These are phyloP conservation scores for Acanthurus lineatus DNA, from an alignment of 2,797 vertebrate species.

Conservation along the genomic window DNA sequence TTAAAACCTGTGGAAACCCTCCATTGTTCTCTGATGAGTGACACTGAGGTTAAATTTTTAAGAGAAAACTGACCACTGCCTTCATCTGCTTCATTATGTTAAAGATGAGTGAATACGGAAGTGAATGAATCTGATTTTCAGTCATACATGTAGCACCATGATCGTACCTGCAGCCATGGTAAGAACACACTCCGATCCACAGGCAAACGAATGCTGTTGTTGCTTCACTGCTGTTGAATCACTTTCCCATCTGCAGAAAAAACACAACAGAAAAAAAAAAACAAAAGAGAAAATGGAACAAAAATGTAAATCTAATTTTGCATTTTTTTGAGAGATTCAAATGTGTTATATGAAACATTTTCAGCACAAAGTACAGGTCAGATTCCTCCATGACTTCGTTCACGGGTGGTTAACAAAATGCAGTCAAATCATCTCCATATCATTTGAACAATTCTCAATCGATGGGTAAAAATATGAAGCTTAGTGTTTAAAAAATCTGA, in stretches of 20 bases:
- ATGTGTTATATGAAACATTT: no score
- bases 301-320: no score
- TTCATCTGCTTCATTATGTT: not conserved
- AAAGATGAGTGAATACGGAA: not conserved
- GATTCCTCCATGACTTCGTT: no score
- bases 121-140: no score
- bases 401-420: no score
- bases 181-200: not conserved
- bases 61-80: not conserved
- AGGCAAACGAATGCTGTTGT: not conserved
- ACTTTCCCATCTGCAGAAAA: not conserved
- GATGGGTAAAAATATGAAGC: no score
- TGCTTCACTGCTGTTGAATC: not conserved
- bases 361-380: no score
- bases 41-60: not conserved
- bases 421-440: no score
- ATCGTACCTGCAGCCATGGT: conserved; percentile 17
- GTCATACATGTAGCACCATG: not conserved
- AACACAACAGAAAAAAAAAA: not conserved
- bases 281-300: no score
- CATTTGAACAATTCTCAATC: no score
- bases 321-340: no score
- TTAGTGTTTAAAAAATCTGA: no score
- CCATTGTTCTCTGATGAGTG: not conserved
- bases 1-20: not conserved